Base-by-base conservation (phyloP, 1,140 invertebrate species). In the Oncopodura yosiiana region DNA sequence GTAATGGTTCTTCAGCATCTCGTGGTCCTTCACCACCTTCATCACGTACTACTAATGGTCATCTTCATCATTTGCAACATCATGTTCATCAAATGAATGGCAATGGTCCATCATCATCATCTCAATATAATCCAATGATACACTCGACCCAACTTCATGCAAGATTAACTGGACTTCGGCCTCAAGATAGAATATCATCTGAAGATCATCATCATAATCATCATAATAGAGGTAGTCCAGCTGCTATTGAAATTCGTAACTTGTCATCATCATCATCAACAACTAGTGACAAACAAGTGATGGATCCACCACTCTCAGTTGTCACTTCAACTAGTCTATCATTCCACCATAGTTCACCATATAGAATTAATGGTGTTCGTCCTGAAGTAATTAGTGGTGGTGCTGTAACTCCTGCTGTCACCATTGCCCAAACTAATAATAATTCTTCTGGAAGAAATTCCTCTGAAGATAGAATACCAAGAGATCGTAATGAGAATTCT, bases 321-420 rank as follows among this genome's bases (percentile, higher is more conserved):
- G 61, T 63, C 12, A 61, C 63, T 11, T 61, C 61, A 38, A 63
- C 61, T 58, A 65, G 63, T 61, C 63, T 63, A 45, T 65, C 63
- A 61, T 63, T 63, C 59, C 63, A 61, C 23, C 63, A 61, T 36
- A 58, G 57, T 39, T 74, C 62, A 73, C 76, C 55, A 70, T 78
- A 74, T 26, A 73, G 81, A 30, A 81, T 83, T 45, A 83, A 83
- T 66, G 81, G 82, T 36, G 81, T 84, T n/a, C 82, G 83, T 60
- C 81, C 82, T 27, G 82, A 84, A 68, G 74, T 84, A n/a, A 84
- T 84, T 50, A 81, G 81, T 12, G 82, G 82, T 11, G 78, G 79
- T 53, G 77, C 78, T 70, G 83, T 61, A 79, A 83, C 58, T 21
- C 58, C 58, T 11, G 52, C 48, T 18, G 19, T 49, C 39, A 49